Conservation (phyloP, 1,140 invertebrate species). For the Pemphigus obesinymphae region DNA sequence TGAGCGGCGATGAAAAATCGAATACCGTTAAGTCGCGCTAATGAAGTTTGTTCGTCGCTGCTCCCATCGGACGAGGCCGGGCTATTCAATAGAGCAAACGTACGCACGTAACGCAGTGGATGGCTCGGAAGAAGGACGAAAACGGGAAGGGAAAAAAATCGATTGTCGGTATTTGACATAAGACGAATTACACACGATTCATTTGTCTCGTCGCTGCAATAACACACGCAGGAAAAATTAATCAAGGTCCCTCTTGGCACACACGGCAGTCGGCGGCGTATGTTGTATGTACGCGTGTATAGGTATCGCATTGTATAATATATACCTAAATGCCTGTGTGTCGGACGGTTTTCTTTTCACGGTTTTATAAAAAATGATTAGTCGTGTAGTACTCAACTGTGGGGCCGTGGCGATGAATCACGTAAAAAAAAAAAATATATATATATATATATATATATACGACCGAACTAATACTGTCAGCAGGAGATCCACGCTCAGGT, state of each 20-base stretch:
- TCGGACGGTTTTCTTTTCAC: constrained; percentile 25
- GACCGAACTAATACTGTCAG: not conserved
- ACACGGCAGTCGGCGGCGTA: not conserved
- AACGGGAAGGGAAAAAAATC: not conserved
- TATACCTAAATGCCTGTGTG: not conserved
- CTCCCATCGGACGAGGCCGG: too few relatives aligned
- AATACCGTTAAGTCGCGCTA: constrained; percentile 24
- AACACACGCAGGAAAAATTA: constrained; percentile 19
- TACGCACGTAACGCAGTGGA: too few relatives aligned
- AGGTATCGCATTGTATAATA: not conserved
- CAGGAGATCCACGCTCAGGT: not conserved
- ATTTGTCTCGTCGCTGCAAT: constrained; percentile 16
- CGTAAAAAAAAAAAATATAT: not conserved
- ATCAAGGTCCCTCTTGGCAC: not conserved
- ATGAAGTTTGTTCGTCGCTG: constrained; percentile 5
- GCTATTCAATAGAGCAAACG: too few relatives aligned
- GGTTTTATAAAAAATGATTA: constrained; percentile 29
- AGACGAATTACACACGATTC: constrained; percentile 35
- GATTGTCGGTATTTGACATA: constrained; percentile 33
- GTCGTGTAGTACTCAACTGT: not conserved
- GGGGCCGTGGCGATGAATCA: constrained; percentile 12
- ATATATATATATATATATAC: not conserved
- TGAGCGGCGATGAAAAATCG: constrained; percentile 18
- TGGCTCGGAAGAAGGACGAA: rapidly evolving
- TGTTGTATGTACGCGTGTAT: not conserved